These are phyloP conservation scores for Pollachius pollachius DNA, from an alignment of 2,113 vertebrate genomes.

Conservation along the genomic window DNA sequence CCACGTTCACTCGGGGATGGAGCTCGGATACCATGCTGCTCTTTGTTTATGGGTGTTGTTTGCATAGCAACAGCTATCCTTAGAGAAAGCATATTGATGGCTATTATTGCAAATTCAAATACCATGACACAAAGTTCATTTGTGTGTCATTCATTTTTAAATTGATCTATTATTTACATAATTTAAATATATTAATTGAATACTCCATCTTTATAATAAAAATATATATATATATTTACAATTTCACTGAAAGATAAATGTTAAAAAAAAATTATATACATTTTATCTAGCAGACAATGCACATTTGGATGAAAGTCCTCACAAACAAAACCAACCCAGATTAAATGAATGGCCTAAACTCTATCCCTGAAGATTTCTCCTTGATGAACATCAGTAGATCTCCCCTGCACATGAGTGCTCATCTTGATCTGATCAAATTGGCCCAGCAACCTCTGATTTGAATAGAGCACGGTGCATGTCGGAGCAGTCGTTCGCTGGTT, in stretches of 20 bases:
- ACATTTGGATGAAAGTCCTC: background rate
- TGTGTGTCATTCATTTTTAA: background rate
- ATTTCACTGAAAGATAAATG: background rate
- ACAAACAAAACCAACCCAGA: background rate
- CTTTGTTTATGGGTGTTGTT: constrained; percentile 41
- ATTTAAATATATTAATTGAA: background rate
- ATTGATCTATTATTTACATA: background rate
- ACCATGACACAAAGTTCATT: no score
- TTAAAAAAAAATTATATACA: background rate
- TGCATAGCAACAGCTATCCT: constrained; percentile 41
- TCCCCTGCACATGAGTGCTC: constrained; percentile 26
- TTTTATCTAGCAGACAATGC: background rate
- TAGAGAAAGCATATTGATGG: constrained; percentile 19
- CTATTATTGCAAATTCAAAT: constrained; percentile 4
- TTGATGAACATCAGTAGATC: constrained; percentile 5
- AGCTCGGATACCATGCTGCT: constrained; percentile 39
- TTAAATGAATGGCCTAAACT: background rate
- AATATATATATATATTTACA: background rate
- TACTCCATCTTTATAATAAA: no score
- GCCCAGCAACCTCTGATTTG: constrained; percentile 22
- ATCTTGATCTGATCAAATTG: constrained; percentile 30
- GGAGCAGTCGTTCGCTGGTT: constrained; percentile 25
- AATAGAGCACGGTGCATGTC: constrained; percentile 33
- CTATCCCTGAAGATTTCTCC: no score
- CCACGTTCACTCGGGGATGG: constrained; percentile 60